Base-by-base conservation (phyloP, 2,888 invertebrate genomes). In the Graphium colonna region DNA sequence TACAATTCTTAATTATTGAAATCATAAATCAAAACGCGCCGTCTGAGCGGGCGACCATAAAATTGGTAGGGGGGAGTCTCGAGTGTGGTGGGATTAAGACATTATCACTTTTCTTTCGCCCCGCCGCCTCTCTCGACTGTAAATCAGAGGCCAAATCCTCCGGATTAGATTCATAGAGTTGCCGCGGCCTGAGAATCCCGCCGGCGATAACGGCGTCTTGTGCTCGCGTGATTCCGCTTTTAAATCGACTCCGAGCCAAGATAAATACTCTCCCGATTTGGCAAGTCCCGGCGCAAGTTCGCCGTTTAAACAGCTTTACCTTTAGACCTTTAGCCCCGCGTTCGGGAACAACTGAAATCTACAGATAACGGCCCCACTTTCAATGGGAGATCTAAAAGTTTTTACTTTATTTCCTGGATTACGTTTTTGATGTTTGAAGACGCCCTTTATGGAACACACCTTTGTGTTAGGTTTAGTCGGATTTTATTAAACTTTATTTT, bases 31-130 rank as follows among this genome's bases (percentile, higher is more conserved):
- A 89, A 83, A 86, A 82, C 80, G 83, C 82, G 81, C 87, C 87
- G 82, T 85, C 85, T 86, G 85, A 73, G 85, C 81, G 79, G 74
- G 80, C 81, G 85, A 85, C 87, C 85, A 85, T 87, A 85, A 88
- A 88, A 87, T 85, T 80, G 75, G 71, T 75, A 76, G 82, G 72
- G 61, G 68, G 67, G 75, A 68, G 77, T 75, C 78, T 85, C 82
- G 75, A 88, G 90, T 90, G 90, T 89, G 90, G 83, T 86, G 83
- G 91, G 91, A 91, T 92, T 91, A 92, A 91, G 91, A 92, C 91
- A 91, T 92, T 92, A 92, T 92, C 91, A 91, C 91, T 92, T 92
- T 92, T 91, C 91, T 91, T 91, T 90, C 75, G 68, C 87, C 84
- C 80, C 77, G 71, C 75, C 70, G 78, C 77, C 80, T 65, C 73